Percentiles rank a stretch among this genome's conserved stretches.
These are phyloP conservation scores for Theodoxus fluviatilis DNA, from an alignment of 2,888 invertebrate genomes.

Conservation along the genomic window DNA sequence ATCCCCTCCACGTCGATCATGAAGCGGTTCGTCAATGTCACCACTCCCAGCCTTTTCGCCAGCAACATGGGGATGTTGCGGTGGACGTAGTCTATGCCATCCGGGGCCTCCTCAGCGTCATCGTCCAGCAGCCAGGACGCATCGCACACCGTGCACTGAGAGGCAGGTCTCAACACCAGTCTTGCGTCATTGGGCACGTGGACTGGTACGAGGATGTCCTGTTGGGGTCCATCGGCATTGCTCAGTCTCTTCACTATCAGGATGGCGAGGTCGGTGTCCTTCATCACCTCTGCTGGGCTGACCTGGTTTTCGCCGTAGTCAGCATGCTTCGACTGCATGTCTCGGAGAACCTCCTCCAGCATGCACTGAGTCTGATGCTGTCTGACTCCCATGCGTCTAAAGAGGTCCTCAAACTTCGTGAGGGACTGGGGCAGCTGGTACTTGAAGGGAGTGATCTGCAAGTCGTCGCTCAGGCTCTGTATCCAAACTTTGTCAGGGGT, in stretches of 20 bases:
- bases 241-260: conserved; percentile 23
- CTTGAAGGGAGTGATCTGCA: conserved; percentile 17
- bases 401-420: neutral
- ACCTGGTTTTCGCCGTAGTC: neutral
- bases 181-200: conserved; percentile 20
- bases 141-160: conserved; percentile 26
- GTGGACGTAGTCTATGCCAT: too few species aligned
- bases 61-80: too few species aligned
- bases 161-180: conserved; percentile 26
- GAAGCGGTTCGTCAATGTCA: conserved; percentile 40
- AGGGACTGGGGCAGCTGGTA: conserved; percentile 12
- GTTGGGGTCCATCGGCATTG: neutral
- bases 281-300: neutral
- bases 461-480: neutral
- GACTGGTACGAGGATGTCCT: conserved; percentile 23
- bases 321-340: conserved; percentile 17
- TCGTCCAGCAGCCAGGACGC: neutral
- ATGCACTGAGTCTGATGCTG: neutral
- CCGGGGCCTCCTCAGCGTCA: too few species aligned
- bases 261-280: conserved; percentile 11
- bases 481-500: conserved; percentile 18
- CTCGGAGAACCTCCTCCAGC: neutral
- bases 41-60: too few species aligned
- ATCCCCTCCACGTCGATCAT: conserved; percentile 37
- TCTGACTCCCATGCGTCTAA: conserved; percentile 1